Conservation (phyloP, 1,140 invertebrate species). For the Penaeus chinensis region DNA sequence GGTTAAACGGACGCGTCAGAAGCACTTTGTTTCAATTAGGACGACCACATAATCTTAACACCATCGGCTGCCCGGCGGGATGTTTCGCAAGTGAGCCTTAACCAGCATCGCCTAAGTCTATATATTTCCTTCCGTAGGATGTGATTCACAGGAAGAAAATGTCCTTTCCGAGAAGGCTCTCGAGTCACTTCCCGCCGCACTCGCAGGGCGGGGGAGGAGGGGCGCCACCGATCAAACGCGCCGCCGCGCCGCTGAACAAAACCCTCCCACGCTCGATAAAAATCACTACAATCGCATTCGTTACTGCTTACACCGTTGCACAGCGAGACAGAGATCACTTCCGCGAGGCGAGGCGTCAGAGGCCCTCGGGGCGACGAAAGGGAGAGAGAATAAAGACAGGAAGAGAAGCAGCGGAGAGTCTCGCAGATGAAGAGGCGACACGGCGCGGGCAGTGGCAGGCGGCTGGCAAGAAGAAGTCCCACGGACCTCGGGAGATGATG, state of each 20-base stretch:
- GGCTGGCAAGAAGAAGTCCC: constrained; percentile 1
- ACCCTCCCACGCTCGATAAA: too few relatives aligned
- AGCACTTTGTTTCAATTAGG: too few relatives aligned
- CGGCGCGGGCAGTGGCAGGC: background rate
- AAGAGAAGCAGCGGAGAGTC: background rate
- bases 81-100: too few relatives aligned
- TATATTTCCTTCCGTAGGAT: too few relatives aligned
- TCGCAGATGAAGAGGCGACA: background rate
- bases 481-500: constrained; percentile 43
- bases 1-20: too few relatives aligned
- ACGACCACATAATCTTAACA: too few relatives aligned
- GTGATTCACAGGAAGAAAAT: too few relatives aligned
- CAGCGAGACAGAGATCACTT: background rate
- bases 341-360: too few relatives aligned
- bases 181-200: constrained; percentile 22
- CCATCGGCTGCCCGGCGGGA: too few relatives aligned
- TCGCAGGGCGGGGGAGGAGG: background rate
- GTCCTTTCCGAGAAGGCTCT: too few relatives aligned
- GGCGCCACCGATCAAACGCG: background rate
- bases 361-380: background rate
- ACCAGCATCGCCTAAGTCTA: too few relatives aligned
- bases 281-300: too few relatives aligned
- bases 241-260: background rate
- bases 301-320: background rate
- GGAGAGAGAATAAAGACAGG: background rate